Conservation (phyloP, 2,113 vertebrate genomes). For the Glareola pratincola region DNA sequence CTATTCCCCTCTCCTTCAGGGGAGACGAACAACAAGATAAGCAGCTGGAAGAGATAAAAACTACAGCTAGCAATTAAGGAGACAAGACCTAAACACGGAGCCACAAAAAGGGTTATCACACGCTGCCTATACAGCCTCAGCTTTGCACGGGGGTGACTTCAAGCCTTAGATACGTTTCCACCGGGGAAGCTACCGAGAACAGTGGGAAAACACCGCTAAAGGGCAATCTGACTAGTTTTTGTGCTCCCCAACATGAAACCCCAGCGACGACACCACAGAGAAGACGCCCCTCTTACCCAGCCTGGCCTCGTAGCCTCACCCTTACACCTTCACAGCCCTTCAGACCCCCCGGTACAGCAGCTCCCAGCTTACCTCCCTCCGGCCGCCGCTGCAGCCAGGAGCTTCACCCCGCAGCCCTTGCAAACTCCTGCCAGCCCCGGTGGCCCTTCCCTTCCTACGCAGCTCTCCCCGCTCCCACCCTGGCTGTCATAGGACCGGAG, state of each 20-base stretch:
- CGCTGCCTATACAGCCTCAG: not conserved
- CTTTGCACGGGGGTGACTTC: not conserved
- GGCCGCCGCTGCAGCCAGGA: not conserved
- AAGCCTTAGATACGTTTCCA: not conserved
- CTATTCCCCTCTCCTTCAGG: not conserved
- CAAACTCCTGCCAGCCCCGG: not conserved
- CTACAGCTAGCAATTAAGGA: not conserved
- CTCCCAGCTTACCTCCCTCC: not conserved
- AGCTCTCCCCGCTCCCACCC: not conserved
- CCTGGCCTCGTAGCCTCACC: not conserved
- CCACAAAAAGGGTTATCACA: not conserved
- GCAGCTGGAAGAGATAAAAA: not conserved
- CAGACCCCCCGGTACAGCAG: not conserved
- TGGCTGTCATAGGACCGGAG: not conserved
- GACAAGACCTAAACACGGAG: not conserved
- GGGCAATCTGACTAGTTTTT: not conserved
- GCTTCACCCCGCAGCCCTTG: fast-evolving
- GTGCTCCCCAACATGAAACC: not conserved
- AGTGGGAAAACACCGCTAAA: not conserved
- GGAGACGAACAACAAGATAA: not conserved
- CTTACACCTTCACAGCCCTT: not conserved
- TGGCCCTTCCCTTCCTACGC: not conserved
- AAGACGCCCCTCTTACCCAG: not conserved
- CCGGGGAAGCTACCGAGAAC: not conserved
- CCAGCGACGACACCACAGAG: not conserved